Evolutionary conservation across 2,888 invertebrate species (phyloP).

Genomic region (Auanema freiburgensis): DNA sequence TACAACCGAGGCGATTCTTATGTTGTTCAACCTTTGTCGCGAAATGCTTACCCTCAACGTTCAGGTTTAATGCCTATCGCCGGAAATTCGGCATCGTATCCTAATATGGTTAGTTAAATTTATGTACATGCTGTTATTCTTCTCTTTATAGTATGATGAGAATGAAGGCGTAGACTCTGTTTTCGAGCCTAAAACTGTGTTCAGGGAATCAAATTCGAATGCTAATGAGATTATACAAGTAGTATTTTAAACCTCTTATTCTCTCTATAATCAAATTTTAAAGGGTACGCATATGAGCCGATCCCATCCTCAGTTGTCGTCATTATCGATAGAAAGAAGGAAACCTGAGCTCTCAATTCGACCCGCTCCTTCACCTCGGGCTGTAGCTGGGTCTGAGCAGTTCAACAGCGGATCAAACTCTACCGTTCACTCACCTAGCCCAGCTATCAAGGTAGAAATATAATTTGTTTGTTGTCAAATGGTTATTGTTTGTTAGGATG

Average conservation of each 20-base stretch:
- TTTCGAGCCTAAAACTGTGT: not conserved
- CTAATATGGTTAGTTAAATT: conserved; percentile 1
- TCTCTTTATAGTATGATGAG: not conserved
- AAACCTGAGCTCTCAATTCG: not conserved
- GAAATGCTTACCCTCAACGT: too few relatives aligned
- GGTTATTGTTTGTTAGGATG: not conserved
- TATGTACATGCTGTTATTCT: not conserved
- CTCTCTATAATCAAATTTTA: too few relatives aligned
- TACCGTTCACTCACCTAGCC: too few relatives aligned
- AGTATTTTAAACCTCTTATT: too few relatives aligned
- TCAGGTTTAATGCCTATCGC: too few relatives aligned
- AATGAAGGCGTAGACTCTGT: not conserved
- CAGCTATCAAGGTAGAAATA: not conserved
- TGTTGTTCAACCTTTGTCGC: not conserved
- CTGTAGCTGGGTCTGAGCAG: too few relatives aligned
- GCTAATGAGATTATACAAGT: conserved; percentile 1
- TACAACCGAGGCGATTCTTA: conserved; percentile 5
- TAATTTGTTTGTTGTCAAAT: not conserved
- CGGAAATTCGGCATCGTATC: too few relatives aligned
- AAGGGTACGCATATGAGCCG: too few relatives aligned
- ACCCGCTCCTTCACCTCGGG: not conserved
- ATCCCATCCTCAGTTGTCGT: too few relatives aligned
- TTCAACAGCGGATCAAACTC: too few relatives aligned
- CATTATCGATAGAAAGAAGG: too few relatives aligned
- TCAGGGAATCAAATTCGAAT: not conserved